A percentile compares a stretch with the other conserved stretches of the same genome.
These are phyloP conservation scores for Ailuropoda melanoleuca DNA, from an alignment of 2,113 vertebrate species.

Conservation along the genomic window DNA sequence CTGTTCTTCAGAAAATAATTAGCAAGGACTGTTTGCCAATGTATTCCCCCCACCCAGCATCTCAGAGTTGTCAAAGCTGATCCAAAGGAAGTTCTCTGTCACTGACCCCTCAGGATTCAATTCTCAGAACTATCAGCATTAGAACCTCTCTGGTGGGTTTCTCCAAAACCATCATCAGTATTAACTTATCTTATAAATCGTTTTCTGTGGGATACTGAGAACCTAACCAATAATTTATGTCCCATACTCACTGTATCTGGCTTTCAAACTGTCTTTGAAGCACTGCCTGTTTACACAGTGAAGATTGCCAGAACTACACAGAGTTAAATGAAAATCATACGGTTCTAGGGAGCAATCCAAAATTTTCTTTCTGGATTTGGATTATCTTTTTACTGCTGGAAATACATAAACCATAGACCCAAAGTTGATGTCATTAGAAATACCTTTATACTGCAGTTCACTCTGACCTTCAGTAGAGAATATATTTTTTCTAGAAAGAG, in stretches of 20 bases:
- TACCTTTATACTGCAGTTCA: neutral
- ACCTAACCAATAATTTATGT: neutral
- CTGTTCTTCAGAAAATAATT: neutral
- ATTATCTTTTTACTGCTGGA: slow-evolving; percentile 18
- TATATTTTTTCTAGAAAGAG: neutral
- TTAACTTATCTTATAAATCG: neutral
- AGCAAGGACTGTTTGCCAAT: neutral
- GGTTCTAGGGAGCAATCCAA: neutral
- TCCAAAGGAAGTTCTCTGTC: neutral
- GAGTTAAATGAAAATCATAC: neutral
- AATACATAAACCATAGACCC: neutral
- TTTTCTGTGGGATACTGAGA: slow-evolving; percentile 4
- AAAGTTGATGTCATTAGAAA: neutral
- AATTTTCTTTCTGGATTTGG: slow-evolving; percentile 11
- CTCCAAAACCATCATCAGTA: neutral
- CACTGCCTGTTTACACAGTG: neutral
- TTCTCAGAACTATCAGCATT: neutral
- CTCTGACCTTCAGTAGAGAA: neutral
- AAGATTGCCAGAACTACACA: neutral
- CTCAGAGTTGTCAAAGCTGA: neutral
- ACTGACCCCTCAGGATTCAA: neutral
- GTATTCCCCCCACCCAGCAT: neutral
- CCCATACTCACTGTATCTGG: neutral
- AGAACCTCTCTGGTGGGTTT: neutral
- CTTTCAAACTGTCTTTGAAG: neutral